A percentile compares a stretch with the other conserved stretches of the same genome.
Evolutionary conservation across 2,888 invertebrate genomes (phyloP).

Genomic region (Fragum fragum): DNA sequence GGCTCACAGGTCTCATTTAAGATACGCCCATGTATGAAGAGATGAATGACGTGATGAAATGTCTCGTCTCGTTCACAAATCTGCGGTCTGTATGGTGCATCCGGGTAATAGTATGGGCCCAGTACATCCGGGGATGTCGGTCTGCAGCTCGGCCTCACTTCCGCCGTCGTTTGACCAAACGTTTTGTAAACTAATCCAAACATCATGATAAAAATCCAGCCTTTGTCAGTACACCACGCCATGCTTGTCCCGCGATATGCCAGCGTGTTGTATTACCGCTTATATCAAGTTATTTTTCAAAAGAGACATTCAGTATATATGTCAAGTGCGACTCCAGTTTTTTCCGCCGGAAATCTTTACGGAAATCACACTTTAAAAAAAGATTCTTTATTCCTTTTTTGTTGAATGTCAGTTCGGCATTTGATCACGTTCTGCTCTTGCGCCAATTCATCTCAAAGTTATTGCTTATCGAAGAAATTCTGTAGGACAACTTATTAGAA

Average conservation of each 20-base stretch:
- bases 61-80: slow-evolving; percentile 51
- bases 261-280: too few relatives aligned
- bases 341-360: too few relatives aligned
- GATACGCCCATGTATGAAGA: slow-evolving; percentile 61
- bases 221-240: background rate
- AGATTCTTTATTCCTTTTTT: too few relatives aligned
- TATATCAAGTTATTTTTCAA: too few relatives aligned
- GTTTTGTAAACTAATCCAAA: background rate
- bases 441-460: background rate
- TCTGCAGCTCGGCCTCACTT: slow-evolving; percentile 29
- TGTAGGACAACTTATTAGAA: slow-evolving; percentile 4
- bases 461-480: background rate
- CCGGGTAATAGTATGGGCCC: slow-evolving; percentile 65
- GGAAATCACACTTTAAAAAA: too few relatives aligned
- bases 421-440: too few relatives aligned
- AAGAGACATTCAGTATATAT: too few relatives aligned
- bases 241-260: too few relatives aligned
- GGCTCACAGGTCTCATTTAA: slow-evolving; percentile 57
- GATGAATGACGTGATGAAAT: slow-evolving; percentile 37
- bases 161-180: background rate
- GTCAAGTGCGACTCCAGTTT: too few relatives aligned
- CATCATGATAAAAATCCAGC: background rate
- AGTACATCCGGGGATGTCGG: slow-evolving; percentile 65
- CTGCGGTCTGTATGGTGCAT: slow-evolving; percentile 53
- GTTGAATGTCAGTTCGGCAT: too few relatives aligned